These are phyloP conservation scores for Loxodonta africana DNA, from an alignment of 2,113 vertebrate species.

Conservation along the genomic window DNA sequence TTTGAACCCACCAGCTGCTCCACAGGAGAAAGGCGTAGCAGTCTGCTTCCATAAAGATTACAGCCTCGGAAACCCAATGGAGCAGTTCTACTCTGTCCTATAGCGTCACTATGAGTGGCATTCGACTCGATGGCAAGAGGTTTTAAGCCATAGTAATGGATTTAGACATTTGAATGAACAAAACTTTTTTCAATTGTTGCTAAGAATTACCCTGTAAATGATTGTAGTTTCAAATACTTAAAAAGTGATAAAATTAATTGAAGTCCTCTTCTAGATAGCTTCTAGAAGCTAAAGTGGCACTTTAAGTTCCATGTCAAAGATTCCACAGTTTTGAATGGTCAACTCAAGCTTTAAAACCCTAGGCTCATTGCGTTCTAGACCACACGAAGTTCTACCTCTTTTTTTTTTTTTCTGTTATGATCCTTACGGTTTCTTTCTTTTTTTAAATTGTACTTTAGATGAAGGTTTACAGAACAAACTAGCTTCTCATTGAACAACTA, in stretches of 20 bases:
- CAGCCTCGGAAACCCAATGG: not conserved
- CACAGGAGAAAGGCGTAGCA: no score
- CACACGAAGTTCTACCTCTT: not conserved
- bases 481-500: no score
- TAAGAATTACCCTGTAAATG: conserved; percentile 14
- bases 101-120: not conserved
- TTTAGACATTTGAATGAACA: conserved; percentile 36
- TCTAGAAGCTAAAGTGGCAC: not conserved
- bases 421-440: no score
- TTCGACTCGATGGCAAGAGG: not conserved
- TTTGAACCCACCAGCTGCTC: not conserved
- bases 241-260: not conserved
- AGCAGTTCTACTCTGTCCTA: not conserved
- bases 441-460: no score
- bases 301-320: not conserved
- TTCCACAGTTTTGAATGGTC: not conserved
- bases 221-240: conserved; percentile 17
- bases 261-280: not conserved
- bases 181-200: not conserved
- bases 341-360: conserved; percentile 28
- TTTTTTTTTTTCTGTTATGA: no score
- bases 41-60: not conserved
- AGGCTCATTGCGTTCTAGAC: not conserved
- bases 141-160: conserved; percentile 1
- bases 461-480: no score